Evolutionary conservation across 2,113 vertebrate genomes (phyloP).

Genomic region (Narcine bancroftii): DNA sequence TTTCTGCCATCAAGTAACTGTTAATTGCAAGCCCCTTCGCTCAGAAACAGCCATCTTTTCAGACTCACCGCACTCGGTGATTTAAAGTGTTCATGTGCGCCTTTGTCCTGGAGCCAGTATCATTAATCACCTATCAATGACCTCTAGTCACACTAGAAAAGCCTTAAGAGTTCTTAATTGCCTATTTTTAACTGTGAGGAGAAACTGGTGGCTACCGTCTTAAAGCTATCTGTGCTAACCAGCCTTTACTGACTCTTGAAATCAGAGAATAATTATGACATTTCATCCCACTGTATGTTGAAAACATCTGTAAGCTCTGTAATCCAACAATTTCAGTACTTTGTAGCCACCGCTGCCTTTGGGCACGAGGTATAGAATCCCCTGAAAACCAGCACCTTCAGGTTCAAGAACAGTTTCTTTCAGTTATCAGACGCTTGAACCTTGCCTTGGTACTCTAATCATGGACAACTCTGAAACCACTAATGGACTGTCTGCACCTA

Average conservation of each 20-base stretch:
- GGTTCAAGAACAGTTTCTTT: too few relatives aligned
- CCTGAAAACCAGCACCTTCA: too few relatives aligned
- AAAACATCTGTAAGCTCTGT: too few relatives aligned
- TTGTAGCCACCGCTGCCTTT: too few relatives aligned
- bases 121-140: conserved; percentile 30
- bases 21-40: background rate
- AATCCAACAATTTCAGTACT: too few relatives aligned
- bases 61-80: background rate
- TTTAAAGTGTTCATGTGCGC: conserved; percentile 17
- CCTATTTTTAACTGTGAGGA: conserved; percentile 21
- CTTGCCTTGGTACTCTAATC: too few relatives aligned
- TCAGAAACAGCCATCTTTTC: background rate
- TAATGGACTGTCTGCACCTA: too few relatives aligned
- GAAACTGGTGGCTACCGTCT: background rate
- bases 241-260: background rate
- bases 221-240: background rate
- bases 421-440: too few relatives aligned
- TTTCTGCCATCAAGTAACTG: background rate
- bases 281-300: too few relatives aligned
- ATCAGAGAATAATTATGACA: too few relatives aligned
- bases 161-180: conserved; percentile 9
- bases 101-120: conserved; percentile 23
- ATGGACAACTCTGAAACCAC: too few relatives aligned
- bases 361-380: too few relatives aligned
- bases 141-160: background rate